phyloP scores from a whole-genome alignment of 2,888 invertebrate species.

The Chloroclysta siterata region DNA sequence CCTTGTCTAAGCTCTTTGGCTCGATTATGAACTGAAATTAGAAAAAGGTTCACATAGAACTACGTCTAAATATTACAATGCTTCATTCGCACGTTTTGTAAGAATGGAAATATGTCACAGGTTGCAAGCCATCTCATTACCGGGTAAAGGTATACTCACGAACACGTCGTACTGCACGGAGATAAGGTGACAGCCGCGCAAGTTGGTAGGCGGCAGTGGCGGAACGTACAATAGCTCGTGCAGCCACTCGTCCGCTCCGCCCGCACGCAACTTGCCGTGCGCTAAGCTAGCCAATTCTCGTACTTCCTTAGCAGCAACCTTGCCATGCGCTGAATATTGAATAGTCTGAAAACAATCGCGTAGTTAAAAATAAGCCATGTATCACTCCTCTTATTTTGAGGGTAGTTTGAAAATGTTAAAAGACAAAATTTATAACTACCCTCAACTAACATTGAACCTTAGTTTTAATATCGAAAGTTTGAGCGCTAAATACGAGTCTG shows the following conservation, averaged over 20 bases:
- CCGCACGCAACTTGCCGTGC: slow-evolving; percentile 92
- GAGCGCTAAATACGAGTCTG: too few species aligned
- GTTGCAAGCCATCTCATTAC: too few species aligned
- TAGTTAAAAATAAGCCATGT: too few species aligned
- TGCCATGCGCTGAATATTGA: slow-evolving; percentile 94
- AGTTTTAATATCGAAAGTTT: too few species aligned
- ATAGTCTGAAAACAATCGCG: slow-evolving; percentile 87
- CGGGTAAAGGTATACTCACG: background rate
- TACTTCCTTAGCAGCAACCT: slow-evolving; percentile 94
- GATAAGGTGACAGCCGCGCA: slow-evolving; percentile 96
- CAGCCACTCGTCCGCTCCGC: slow-evolving; percentile 93
- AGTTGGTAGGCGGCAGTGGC: slow-evolving; percentile 96
- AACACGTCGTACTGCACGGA: slow-evolving; percentile 95
- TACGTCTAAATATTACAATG: background rate
- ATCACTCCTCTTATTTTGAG: too few species aligned
- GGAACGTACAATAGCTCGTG: slow-evolving; percentile 96
- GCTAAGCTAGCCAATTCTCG: slow-evolving; percentile 92
- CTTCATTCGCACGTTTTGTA: too few species aligned
- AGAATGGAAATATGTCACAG: too few species aligned
- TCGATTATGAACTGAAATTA: slow-evolving; percentile 92
- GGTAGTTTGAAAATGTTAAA: too few species aligned
- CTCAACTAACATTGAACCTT: too few species aligned
- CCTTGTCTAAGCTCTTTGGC: slow-evolving; percentile 96
- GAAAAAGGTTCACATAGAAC: background rate
- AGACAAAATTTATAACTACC: too few species aligned